These are phyloP conservation scores for Aeoliscus strigatus DNA, from an alignment of 2,797 vertebrate genomes.

Conservation along the genomic window DNA sequence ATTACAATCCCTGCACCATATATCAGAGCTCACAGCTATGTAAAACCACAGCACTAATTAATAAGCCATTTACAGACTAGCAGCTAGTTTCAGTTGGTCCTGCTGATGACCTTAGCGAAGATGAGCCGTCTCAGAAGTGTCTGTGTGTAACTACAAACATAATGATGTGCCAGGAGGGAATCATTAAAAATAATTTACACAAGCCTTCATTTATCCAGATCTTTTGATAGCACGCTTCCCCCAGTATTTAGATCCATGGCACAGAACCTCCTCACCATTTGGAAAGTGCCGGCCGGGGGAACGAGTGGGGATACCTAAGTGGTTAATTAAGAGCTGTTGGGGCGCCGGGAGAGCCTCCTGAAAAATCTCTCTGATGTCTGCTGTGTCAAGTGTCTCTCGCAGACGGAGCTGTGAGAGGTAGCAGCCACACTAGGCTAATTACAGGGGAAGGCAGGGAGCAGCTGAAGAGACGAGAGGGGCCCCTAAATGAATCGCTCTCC, in stretches of 20 bases:
- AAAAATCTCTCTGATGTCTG: constrained; percentile 99
- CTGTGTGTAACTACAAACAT: constrained; percentile 99
- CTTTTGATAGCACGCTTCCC: constrained; percentile 98
- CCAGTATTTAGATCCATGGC: constrained; percentile 91
- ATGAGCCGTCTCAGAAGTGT: constrained; percentile 97
- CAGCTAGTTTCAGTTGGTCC: constrained; percentile 94
- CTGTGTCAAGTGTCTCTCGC: constrained; percentile 99
- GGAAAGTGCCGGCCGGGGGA: constrained; percentile 88
- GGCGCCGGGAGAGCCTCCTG: constrained; percentile 94
- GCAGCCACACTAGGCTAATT: constrained; percentile 94
- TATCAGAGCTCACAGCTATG: constrained; percentile 99
- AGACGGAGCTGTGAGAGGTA: constrained; percentile 93
- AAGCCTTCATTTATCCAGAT: constrained; percentile 99
- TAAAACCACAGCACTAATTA: constrained; percentile 99
- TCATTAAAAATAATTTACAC: constrained; percentile 99
- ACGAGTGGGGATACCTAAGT: constrained; percentile 97
- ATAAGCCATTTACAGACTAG: constrained; percentile 99
- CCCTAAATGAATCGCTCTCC: constrained; percentile 73
- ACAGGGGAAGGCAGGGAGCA: constrained; percentile 84
- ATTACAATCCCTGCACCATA: constrained; percentile 96
- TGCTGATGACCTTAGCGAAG: constrained; percentile 95
- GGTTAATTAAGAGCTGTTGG: constrained; percentile 99
- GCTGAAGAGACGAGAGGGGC: constrained; percentile 81
- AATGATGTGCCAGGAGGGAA: constrained; percentile 99
- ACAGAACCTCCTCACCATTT: constrained; percentile 89